phyloP scores from a whole-genome alignment of 1,140 invertebrate genomes.

The Drosophila lacteicornis region DNA sequence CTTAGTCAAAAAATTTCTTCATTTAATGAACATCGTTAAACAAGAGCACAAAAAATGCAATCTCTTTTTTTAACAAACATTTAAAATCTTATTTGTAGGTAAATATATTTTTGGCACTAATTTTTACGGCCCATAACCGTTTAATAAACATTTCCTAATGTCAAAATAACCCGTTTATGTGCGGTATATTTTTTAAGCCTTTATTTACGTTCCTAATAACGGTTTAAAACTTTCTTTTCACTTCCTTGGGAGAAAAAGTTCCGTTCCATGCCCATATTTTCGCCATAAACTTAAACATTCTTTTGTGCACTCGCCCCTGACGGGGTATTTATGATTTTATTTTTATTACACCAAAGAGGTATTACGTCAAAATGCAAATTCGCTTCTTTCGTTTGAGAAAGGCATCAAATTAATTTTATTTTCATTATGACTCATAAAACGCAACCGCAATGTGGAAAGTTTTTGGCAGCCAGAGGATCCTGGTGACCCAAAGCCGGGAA shows the following conservation, averaged over 20 bases:
- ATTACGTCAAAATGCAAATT: slow-evolving; percentile 67
- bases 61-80: no score
- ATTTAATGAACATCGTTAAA: background rate
- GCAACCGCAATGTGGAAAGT: slow-evolving; percentile 66
- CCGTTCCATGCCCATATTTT: slow-evolving; percentile 15
- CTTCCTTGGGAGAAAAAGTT: slow-evolving; percentile 9
- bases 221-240: slow-evolving; percentile 32
- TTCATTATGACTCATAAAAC: slow-evolving; percentile 75
- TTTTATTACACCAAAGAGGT: slow-evolving; percentile 68
- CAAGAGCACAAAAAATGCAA: no score
- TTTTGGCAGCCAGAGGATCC: slow-evolving; percentile 31
- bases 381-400: slow-evolving; percentile 40
- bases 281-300: slow-evolving; percentile 44
- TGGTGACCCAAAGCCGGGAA: slow-evolving; percentile 35
- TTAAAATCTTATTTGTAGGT: background rate
- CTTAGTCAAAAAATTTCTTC: background rate
- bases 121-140: slow-evolving; percentile 4
- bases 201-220: slow-evolving; percentile 33
- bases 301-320: slow-evolving; percentile 20
- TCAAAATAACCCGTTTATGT: slow-evolving; percentile 11
- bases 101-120: background rate
- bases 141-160: slow-evolving; percentile 14
- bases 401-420: slow-evolving; percentile 81
- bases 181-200: slow-evolving; percentile 22
- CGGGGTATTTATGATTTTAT: slow-evolving; percentile 53